Base-by-base conservation (phyloP, 2,797 vertebrate species). In the Melanotaenia boesemani region DNA sequence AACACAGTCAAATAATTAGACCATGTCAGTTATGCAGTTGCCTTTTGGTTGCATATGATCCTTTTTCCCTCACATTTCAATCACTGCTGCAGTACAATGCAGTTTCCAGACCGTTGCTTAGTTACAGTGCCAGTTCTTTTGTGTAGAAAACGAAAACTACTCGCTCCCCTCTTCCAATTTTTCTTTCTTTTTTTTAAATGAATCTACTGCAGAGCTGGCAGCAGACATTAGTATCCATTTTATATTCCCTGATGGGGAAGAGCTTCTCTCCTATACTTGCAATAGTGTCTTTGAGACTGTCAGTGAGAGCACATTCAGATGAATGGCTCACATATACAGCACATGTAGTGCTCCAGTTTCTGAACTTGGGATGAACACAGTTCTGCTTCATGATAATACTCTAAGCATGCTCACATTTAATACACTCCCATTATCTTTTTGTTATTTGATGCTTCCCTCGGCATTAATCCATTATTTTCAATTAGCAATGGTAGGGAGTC, bases 111-210 rank as follows among this genome's bases (percentile, higher is more conserved):
- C 82, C 61, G 92, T 93, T 94, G 93, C 92, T 89, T 91, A 89
- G 94, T 88, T 93, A 94, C 93, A 83, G 73, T 74, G 81, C 81
- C 87, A 92, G 81, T 86, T 87, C 82, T 82, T 88, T 92, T 88
- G 76, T 91, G 86, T 80, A 76, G 83, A 87, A 88, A 91, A 87
- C 10, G 79, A 85, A 86, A 84, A 71, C 46, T 85, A 73, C 72
- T 73, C 70, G 67, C 74, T 58, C 72, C 59, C 46, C 30, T 7
- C 11, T 57, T 58, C 65, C 59, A 48, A 41, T 73, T 60, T 63
- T 57, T 54, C 55, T 11, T 44, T 54, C 44, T 67, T 55, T 63
- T 60, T 60, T 30, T 2, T 13, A 74, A 91, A 85, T 83, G 77
- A 88, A 79, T 87, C 77, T 76, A 63, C 82, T 89, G 86, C 88